Base-by-base conservation (phyloP, 1,140 invertebrate species). In the Saccostrea cuccullata region DNA sequence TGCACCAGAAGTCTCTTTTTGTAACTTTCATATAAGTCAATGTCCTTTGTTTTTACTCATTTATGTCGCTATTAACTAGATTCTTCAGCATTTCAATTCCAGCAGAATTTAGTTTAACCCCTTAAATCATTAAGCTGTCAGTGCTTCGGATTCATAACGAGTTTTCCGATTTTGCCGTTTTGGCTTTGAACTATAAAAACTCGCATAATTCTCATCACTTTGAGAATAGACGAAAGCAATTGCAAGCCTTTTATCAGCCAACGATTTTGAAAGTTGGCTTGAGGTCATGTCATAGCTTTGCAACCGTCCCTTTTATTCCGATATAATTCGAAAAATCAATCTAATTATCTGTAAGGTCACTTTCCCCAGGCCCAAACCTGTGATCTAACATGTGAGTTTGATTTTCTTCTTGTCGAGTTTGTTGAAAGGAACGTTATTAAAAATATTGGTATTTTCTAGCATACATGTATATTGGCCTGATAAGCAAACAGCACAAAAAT, bases 151-250 rank as follows among this genome's bases (percentile, higher is more conserved):
- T 77, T 13, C 23, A 77, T 77, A 77, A 77, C 70, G 26, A 26
- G 70, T 77, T 26, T 30, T 73, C 26, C 26, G 26, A 30, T 30
- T 77, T 17, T 77, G 70, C 26, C 70, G 30, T 3, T 77, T 77
- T 17, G 13, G 70, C 70, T 77, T 77, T 77, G 70, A 77, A 77
- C 70, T 77, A 77, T 77, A 77, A 77, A 77, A 77, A 77, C 70
- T 77, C 70, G 23, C 30, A 26, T 77, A 77, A 77, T 77, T 77
- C 26, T 36, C 70, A 77, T 77, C 70, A 77, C 70, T 77, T 77
- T 77, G 70, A 77, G 70, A 77, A 77, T 77, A 30, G 70, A 30
- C 26, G 70, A 77, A 77, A 30, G 70, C 70, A 30, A 26, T 13
- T 13, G 70, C 30, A 36, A 17, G 30, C 26, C 70, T 77, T 77